Percentiles rank a stretch among this genome's conserved stretches.
Evolutionary conservation across 1,140 invertebrate species (phyloP).

Genomic region (Teleogryllus occipitalis): DNA sequence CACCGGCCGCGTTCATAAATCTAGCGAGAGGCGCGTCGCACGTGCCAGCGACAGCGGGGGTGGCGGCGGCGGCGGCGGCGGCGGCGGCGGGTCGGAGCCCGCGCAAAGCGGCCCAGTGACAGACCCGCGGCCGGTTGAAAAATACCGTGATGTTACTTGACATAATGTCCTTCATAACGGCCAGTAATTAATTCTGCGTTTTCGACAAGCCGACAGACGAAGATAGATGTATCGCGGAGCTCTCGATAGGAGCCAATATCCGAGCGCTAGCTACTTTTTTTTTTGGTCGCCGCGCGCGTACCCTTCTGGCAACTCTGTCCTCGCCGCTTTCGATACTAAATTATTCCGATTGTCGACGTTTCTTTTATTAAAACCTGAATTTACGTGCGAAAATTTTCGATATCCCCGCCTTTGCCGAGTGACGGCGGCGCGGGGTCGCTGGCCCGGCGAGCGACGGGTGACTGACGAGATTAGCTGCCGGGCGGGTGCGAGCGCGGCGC

Average conservation of each 20-base stretch:
- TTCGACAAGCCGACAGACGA: not conserved
- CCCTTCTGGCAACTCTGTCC: not conserved
- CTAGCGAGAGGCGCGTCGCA: not conserved
- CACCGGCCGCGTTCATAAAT: not conserved
- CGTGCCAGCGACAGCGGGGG: not conserved
- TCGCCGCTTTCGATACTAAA: not conserved
- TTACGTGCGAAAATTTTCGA: not conserved
- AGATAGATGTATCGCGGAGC: not conserved
- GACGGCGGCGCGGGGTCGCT: not conserved
- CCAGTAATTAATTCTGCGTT: not conserved
- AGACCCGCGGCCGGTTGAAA: not conserved
- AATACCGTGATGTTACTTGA: conserved; percentile 4
- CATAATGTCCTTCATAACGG: conserved; percentile 4
- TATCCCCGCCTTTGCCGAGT: not conserved
- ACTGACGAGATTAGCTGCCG: not conserved
- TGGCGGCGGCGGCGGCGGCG: too few relatives aligned
- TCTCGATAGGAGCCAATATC: not conserved
- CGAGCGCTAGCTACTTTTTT: not conserved
- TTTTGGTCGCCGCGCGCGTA: not conserved
- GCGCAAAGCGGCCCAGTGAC: not conserved
- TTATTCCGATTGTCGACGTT: conserved; percentile 4
- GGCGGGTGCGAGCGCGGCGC: too few relatives aligned
- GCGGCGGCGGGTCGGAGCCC: too few relatives aligned
- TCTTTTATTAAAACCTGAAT: conserved; percentile 2
- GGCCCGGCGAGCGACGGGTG: not conserved